Percentiles rank a stretch among this genome's conserved stretches.
Evolutionary conservation across 1,140 invertebrate species (phyloP).

Genomic region (Drosophila carrolli): DNA sequence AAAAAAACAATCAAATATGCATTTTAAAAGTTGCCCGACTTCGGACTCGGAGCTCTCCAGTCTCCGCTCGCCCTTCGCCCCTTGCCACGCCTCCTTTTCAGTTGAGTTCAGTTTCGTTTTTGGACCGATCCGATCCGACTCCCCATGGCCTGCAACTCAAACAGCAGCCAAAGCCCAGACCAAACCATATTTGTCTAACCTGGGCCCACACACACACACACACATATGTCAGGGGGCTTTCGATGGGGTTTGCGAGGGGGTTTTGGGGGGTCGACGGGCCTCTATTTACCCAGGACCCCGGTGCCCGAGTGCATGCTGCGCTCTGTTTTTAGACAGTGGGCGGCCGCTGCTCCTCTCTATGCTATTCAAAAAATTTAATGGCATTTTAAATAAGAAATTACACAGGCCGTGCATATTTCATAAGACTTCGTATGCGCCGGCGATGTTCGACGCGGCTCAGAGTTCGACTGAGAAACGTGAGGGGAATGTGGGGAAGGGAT

Average conservation of each 20-base stretch:
- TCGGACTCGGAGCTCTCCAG: slow-evolving; percentile 30
- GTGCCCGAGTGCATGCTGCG: slow-evolving; percentile 70
- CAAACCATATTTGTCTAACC: slow-evolving; percentile 80
- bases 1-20: slow-evolving; percentile 77
- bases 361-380: slow-evolving; percentile 85
- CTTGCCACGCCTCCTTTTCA: slow-evolving; percentile 2
- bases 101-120: slow-evolving; percentile 34
- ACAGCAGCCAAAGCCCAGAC: slow-evolving; percentile 71
- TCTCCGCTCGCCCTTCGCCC: slow-evolving; percentile 7
- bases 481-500: background rate
- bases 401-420: slow-evolving; percentile 83
- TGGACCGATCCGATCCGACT: slow-evolving; percentile 27
- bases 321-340: slow-evolving; percentile 72
- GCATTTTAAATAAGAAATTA: slow-evolving; percentile 85
- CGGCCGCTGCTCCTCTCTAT: slow-evolving; percentile 51
- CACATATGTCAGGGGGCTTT: slow-evolving; percentile 7
- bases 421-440: slow-evolving; percentile 76
- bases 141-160: slow-evolving; percentile 77
- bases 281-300: slow-evolving; percentile 73
- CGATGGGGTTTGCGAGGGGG: slow-evolving; percentile 6
- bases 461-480: slow-evolving; percentile 55
- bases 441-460: slow-evolving; percentile 72
- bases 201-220: slow-evolving; percentile 55
- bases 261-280: slow-evolving; percentile 39
- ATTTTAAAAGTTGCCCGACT: slow-evolving; percentile 74